Evolutionary conservation across 2,113 vertebrate genomes (phyloP).

Genomic region (Hippopotamus amphibius): DNA sequence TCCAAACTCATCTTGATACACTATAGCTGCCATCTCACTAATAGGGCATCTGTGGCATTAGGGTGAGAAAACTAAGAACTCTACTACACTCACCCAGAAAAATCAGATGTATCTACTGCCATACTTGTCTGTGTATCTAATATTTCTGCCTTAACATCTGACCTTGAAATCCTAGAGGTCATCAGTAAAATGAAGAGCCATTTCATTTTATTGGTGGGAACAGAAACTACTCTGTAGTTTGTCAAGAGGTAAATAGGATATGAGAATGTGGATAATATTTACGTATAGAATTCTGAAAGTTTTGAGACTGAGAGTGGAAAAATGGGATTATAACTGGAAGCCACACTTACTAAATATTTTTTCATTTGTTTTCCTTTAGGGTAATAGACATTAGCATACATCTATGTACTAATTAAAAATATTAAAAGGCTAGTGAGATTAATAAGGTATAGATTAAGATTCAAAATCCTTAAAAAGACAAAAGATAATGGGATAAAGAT

Average conservation of each 20-base stretch:
- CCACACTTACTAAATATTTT: not conserved
- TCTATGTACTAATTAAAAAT: not conserved
- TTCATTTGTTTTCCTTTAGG: not conserved
- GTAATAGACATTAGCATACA: not conserved
- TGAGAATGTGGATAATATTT: not conserved
- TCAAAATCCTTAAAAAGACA: not conserved
- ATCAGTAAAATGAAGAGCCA: not conserved
- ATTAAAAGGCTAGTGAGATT: not conserved
- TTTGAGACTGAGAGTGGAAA: not conserved
- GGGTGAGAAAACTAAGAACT: not conserved
- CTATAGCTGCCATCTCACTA: not conserved
- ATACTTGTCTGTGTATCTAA: not conserved
- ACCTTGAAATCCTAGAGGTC: not conserved
- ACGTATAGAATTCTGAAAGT: not conserved
- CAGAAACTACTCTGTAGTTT: not conserved
- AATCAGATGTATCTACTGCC: not conserved
- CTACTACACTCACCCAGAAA: not conserved
- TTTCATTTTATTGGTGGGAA: not conserved
- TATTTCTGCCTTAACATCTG: not conserved
- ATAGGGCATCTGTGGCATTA: not conserved
- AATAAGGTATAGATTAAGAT: not conserved
- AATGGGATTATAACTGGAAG: not conserved
- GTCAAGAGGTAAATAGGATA: not conserved
- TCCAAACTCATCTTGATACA: not conserved
- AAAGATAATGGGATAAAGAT: not conserved